Evolutionary conservation across 2,888 invertebrate species (phyloP), one percentile per base, ranked within the genome.

Genomic region (Lepidonotus clava): DNA sequence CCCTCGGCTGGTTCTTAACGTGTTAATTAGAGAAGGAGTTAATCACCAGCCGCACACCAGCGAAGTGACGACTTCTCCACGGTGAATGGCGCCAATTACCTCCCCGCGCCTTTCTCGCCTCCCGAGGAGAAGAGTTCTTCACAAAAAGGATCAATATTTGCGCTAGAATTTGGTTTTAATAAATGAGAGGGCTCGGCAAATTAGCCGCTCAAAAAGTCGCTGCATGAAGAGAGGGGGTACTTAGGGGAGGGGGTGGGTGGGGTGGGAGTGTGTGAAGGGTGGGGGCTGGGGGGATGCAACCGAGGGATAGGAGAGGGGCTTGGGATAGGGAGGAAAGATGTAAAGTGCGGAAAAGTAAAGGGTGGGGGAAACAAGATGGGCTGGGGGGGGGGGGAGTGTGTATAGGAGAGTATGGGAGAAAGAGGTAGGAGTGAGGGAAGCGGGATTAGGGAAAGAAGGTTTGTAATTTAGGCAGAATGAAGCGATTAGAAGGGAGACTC

Each of bases 21-120:
- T 34, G 71, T 71, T 71, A 71, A 71, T 71, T 71, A 71, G 71
- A 71, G 71, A 71, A 71, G 71, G 71, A 71, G 71, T 71, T 71
- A 71, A 71, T 71, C 71, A n/a, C 36, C 36, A 24, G 24, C n/a
- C n/a, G n/a, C 36, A 38, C 71, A 71, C 71, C 71, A 71, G 71
- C 71, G 14, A 8, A 71, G 71, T 71, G 71, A 71, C 71, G 71
- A 71, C 71, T 71, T 71, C 71, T 71, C n/a, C n/a, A n/a, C n/a
- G n/a, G n/a, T 71, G 36, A 71, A 71, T 71, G 71, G 71, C 18
- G 71, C n/a, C 71, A 71, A 71, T 71, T 71, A 71, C 71, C 71
- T 18, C 71, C 14, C 38, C 66, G 11, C 32, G 32, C 66, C 66
- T 32, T 66, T 32, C 66, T 32, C 66, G 11, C 66, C 66, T 1